Evolutionary conservation across 1,140 invertebrate genomes (phyloP), one percentile per base, ranked within the genome.

Genomic region (Bombyx mandarina): DNA sequence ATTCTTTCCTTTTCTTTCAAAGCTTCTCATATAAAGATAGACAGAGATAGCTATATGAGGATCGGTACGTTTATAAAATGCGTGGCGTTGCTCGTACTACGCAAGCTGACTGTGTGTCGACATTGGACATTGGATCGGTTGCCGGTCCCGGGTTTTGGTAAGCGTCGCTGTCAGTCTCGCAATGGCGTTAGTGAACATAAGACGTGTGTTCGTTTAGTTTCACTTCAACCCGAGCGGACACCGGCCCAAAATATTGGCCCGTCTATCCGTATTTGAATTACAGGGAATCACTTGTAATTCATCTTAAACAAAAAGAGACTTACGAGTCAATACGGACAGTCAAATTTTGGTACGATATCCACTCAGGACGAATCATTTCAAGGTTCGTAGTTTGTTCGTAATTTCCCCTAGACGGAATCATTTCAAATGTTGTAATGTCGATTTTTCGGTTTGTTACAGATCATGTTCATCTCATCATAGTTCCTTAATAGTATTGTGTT

Each of bases 201-300:
- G 85, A 85, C 67, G 82, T 86, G 81, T 82, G 83, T 87, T 78
- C 77, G 77, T 82, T 86, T 86, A 79, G 72, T 77, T 77, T 86
- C 65, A 66, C 68, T 74, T 68, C 67, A 82, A 77, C 79, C 84
- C 82, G 85, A 88, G 85, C 86, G 86, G 86, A 88, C 86, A 88
- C 86, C 86, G 86, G 86, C 82, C 86, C 85, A 87, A 88, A 88
- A 88, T 88, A 86, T 88, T 87, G 85, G 85, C 85, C 82, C 84
- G 86, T 88, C 85, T 82, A 79, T 77, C 43, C 75, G 75, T 82
- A 76, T 77, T 80, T 72, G 77, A 84, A 80, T 86, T 86, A 85
- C 79, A 74, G 65, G 77, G 67, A 81, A 71, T 75, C 64, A 70
- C 63, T 75, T 68, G 84, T 86, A 78, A 82, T 85, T 80, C 76